Percentiles rank a stretch among this genome's conserved stretches.
phyloP scores from a whole-genome alignment of 2,888 invertebrate genomes.

The Drosophila quinaria region DNA sequence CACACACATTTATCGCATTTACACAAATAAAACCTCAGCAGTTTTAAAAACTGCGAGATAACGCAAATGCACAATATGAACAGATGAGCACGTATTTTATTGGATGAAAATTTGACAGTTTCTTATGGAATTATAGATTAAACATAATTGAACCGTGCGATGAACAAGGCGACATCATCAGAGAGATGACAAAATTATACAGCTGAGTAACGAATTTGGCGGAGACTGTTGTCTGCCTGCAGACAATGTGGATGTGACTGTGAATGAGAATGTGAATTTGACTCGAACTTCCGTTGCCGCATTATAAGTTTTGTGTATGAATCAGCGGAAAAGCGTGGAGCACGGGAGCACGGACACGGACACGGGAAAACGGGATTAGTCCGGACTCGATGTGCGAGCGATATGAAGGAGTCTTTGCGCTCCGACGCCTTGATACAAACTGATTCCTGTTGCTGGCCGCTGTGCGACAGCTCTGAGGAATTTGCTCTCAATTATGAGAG shows the following conservation, averaged over 20 bases:
- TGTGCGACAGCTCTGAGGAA: slow-evolving; percentile 18
- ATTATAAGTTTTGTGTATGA: slow-evolving; percentile 30
- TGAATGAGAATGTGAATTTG: slow-evolving; percentile 7
- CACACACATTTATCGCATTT: background rate
- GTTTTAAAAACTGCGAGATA: background rate
- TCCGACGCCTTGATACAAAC: slow-evolving; percentile 61
- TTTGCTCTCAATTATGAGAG: slow-evolving; percentile 6
- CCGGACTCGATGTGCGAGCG: background rate
- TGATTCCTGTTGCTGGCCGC: slow-evolving; percentile 71
- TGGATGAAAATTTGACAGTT: slow-evolving; percentile 5
- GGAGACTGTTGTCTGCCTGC: slow-evolving; percentile 19
- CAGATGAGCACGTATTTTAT: slow-evolving; percentile 4
- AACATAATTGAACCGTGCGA: background rate
- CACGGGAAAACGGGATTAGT: slow-evolving; percentile 1
- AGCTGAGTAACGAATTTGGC: slow-evolving; percentile 15
- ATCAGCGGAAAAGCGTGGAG: slow-evolving; percentile 12
- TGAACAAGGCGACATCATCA: slow-evolving; percentile 1
- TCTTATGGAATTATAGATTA: background rate
- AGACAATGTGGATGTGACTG: slow-evolving; percentile 18
- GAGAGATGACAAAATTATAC: slow-evolving; percentile 8
- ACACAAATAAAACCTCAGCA: background rate
- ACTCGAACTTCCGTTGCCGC: slow-evolving; percentile 18
- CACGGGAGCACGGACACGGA: slow-evolving; percentile 12
- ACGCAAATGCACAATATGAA: background rate
- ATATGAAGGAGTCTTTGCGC: slow-evolving; percentile 35